Conservation (phyloP, 2,888 invertebrate genomes). For the Xanthorhoe spadicearia region DNA sequence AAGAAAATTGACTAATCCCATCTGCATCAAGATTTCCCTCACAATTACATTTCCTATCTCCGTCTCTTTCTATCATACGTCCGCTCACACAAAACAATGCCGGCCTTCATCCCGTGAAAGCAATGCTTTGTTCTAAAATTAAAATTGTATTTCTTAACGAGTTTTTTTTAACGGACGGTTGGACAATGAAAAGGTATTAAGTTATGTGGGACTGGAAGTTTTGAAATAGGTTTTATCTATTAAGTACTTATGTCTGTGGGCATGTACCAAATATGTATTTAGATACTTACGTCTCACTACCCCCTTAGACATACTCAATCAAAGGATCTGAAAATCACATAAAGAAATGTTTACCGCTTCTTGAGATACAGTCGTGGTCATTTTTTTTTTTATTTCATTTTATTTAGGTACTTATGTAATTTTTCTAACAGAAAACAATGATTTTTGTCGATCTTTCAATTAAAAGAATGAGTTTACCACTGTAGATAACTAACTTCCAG, state of each 20-base stretch:
- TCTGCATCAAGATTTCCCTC: neutral
- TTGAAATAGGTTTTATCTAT: too few relatives aligned
- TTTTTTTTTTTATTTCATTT: too few relatives aligned
- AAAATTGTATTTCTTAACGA: constrained; percentile 28
- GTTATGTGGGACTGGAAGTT: neutral
- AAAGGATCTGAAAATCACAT: too few relatives aligned
- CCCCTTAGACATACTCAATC: too few relatives aligned
- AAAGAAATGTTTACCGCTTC: too few relatives aligned
- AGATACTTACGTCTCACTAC: too few relatives aligned
- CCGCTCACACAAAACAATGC: constrained; percentile 35
- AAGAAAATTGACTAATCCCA: constrained; percentile 17
- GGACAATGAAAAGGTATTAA: neutral
- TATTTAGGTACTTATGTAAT: too few relatives aligned
- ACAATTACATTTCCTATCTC: constrained; percentile 22
- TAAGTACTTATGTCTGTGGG: too few relatives aligned
- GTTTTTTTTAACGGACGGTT: constrained; percentile 23
- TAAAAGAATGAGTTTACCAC: neutral
- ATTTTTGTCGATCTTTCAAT: too few relatives aligned
- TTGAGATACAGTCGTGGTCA: too few relatives aligned
- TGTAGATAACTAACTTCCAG: neutral
- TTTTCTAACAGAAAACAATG: too few relatives aligned
- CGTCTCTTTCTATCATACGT: constrained; percentile 26
- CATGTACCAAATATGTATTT: too few relatives aligned
- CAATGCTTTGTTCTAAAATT: constrained; percentile 39
- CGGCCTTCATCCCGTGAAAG: constrained; percentile 28